A percentile compares a stretch with the other conserved stretches of the same genome.
These are phyloP conservation scores for Timema podura DNA, from an alignment of 2,888 invertebrate species.

Conservation along the genomic window DNA sequence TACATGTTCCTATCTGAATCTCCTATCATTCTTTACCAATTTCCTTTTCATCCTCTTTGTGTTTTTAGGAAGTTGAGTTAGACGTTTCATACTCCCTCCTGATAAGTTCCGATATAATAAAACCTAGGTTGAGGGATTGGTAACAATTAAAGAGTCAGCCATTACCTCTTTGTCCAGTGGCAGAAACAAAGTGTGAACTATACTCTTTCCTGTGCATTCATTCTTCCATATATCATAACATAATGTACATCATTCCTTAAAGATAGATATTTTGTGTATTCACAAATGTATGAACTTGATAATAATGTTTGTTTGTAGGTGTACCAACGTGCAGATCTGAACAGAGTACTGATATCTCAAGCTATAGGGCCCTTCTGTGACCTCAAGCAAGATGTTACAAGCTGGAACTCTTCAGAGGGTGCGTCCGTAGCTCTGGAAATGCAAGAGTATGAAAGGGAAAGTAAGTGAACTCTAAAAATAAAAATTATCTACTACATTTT, in stretches of 20 bases:
- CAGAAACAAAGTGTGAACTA: too few species aligned
- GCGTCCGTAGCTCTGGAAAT: slow-evolving; percentile 89
- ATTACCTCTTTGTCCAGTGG: too few species aligned
- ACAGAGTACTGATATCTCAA: slow-evolving; percentile 76
- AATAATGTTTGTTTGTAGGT: slow-evolving; percentile 36
- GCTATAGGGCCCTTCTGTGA: slow-evolving; percentile 91
- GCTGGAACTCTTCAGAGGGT: slow-evolving; percentile 84
- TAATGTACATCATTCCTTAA: not conserved
- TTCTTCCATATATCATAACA: slow-evolving; percentile 6
- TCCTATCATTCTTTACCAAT: too few species aligned
- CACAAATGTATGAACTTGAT: not conserved
- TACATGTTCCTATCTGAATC: too few species aligned
- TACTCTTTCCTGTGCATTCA: not conserved
- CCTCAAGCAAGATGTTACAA: slow-evolving; percentile 82
- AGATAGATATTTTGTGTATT: not conserved
- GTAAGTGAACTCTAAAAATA: slow-evolving; percentile 50
- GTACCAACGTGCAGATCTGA: slow-evolving; percentile 91
- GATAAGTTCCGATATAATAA: too few species aligned
- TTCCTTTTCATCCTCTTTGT: too few species aligned
- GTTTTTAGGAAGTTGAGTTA: too few species aligned
- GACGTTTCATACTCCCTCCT: too few species aligned
- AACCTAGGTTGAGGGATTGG: too few species aligned
- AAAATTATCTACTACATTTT: too few species aligned
- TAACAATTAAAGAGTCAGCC: too few species aligned
- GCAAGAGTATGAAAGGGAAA: slow-evolving; percentile 87